Evolutionary conservation across 2,888 invertebrate species (phyloP), one percentile per base, ranked within the genome.

Genomic region (Rhodophaea formosa): DNA sequence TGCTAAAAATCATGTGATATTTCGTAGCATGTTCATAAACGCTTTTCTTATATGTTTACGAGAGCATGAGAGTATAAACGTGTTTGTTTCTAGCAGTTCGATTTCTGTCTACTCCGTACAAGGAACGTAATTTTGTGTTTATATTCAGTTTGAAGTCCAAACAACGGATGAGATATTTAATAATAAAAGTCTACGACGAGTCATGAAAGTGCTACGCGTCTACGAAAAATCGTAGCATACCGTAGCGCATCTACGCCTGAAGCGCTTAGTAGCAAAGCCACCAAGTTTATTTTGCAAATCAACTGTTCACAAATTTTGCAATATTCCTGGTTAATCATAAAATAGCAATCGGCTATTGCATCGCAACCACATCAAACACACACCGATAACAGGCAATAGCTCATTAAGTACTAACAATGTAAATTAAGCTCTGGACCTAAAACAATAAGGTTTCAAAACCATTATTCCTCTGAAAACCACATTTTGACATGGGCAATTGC

Each of bases 401-500:
- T 51, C 17, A 51, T 51, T 51, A 35, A 51, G 12, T n/a, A 12
- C 16, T 15, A 8, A 51, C 51, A 35, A 51, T 35, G 17, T 17
- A 51, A 51, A 39, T 51, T 51, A 12, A 39, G 16, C 51, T 35
- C 8, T 51, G 7, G 35, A 6, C n/a, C 7, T 1, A 17, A 17
- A 51, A 12, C 16, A 51, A 17, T 39, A 30, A 39, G 35, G 51
- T 51, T 39, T 6, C 16, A 51, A 51, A 35, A 12, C 8, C 16
- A 17, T 51, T 35, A 17, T 54, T 44, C 7, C 12, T 10, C 12
- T 15, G 23, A 5, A 54, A 54, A 44, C 53, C 53, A n/a, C 53
- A 54, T 16, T 44, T 54, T 44, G 53, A 15, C 44, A 54, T 32
- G 8, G 8, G 44, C 53, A 32, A 52, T 53, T 23, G 23, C 42